Evolutionary conservation across 1,140 invertebrate species (phyloP).

Genomic region (Andrena cerasifolii): DNA sequence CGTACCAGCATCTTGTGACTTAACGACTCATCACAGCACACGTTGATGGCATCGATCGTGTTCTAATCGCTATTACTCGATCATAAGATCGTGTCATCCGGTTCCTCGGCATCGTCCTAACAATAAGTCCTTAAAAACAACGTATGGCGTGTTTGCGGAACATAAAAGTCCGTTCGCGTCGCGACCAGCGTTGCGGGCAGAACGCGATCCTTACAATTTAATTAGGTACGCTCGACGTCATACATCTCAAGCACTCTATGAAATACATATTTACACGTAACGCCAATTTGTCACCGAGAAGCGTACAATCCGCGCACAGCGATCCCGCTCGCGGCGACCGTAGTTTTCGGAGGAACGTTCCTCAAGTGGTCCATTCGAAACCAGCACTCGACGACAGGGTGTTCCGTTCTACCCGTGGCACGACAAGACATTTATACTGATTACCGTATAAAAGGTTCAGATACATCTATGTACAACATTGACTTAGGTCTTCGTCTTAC

Average conservation of each 20-base stretch:
- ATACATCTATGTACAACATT: conserved; percentile 31
- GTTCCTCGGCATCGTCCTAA: neutral
- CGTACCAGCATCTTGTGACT: neutral
- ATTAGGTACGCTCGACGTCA: conserved; percentile 66
- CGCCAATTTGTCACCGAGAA: conserved; percentile 41
- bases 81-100: neutral
- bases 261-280: conserved; percentile 57
- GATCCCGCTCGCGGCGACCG: neutral
- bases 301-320: neutral
- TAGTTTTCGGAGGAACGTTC: no score
- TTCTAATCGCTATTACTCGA: neutral
- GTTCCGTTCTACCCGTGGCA: neutral
- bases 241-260: conserved; percentile 22
- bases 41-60: neutral
- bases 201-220: conserved; percentile 57
- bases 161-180: neutral
- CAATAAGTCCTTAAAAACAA: conserved; percentile 1
- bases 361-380: conserved; percentile 1
- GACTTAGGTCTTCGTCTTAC: neutral
- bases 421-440: conserved; percentile 38
- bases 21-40: conserved; percentile 26
- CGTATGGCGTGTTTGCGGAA: neutral
- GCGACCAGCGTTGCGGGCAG: neutral
- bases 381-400: neutral
- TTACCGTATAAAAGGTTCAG: conserved; percentile 21